Base-by-base conservation (phyloP, 1,140 invertebrate genomes). In the Hermetia illucens region DNA sequence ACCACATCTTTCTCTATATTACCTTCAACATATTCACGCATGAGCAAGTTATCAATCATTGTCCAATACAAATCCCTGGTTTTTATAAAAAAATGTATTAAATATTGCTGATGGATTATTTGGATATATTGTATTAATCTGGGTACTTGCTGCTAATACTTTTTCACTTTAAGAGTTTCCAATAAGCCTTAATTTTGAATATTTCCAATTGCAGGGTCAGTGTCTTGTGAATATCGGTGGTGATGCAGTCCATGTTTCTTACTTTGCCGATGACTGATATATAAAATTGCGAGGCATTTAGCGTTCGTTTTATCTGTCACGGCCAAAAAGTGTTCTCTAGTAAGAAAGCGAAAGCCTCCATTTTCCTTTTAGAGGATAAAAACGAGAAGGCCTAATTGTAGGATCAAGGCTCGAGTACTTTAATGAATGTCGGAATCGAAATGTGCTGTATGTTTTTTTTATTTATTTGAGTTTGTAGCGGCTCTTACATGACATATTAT, bases 181-280 rank as follows among this genome's bases (percentile, higher is more conserved):
- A 27, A 8, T 27, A 27, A 27, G 13, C 24, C 8, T 13, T 27
- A 27, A 27, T 27, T 13, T 13, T 9, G 24, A 27, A 27, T 27
- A 44, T 42, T 45, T 52, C 37, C 45, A 22, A 34, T 69, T 71
- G 34, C 65, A 87, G 82, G 83, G 80, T 36, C 88, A 93, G 59
- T 95, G 90, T 68, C 68, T 97, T 43, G 82, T 97, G 43, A 94
- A 92, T 45, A 85, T 95, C 5, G 88, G 88, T 27, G 91, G 91
- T 15, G 92, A 97, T 63, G 88, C 86, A 1, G 90, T 95, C 10
- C 74, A 71, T 39, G 77, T 84, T 15, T 55, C 51, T 39, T 59
- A 57, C 36, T 49, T 49, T 20, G 30, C 48, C 30, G 56, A 59
- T 43, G 55, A 58, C 47, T 58, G 53, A 58, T 58, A 56, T 44